Percentiles rank a stretch among this genome's conserved stretches.
phyloP scores from a whole-genome alignment of 2,113 vertebrate genomes.

The Tympanuchus pallidicinctus region DNA sequence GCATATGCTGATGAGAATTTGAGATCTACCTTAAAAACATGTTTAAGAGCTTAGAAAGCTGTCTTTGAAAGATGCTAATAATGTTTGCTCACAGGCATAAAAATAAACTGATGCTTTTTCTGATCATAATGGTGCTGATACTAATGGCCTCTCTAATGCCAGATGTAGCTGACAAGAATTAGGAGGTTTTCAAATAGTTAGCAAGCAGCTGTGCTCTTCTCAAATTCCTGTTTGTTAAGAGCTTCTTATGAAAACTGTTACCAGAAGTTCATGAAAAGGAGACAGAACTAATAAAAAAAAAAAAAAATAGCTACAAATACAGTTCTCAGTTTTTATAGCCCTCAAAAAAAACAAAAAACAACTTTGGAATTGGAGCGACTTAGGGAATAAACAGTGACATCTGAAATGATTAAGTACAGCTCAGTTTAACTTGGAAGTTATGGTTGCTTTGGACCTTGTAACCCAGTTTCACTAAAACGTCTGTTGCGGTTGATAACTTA shows the following conservation, averaged over 20 bases:
- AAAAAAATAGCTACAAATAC: neutral
- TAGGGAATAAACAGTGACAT: rapidly evolving
- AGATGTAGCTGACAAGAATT: neutral
- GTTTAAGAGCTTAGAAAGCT: neutral
- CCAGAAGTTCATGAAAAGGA: neutral
- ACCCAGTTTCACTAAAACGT: neutral
- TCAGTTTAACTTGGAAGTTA: neutral
- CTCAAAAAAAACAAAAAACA: neutral
- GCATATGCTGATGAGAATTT: neutral
- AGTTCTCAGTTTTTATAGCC: neutral
- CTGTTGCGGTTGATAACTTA: neutral
- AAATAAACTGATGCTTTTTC: neutral
- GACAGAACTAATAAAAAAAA: neutral
- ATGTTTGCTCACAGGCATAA: neutral
- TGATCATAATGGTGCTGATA: neutral
- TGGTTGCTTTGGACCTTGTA: neutral
- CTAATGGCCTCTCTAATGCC: neutral
- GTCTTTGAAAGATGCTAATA: neutral
- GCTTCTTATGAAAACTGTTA: neutral
- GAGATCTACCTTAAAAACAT: neutral
- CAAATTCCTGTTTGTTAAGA: neutral
- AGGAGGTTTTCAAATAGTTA: neutral
- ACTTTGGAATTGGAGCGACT: neutral
- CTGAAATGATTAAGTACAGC: neutral
- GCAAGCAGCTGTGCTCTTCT: neutral